Conservation (phyloP, 2,888 invertebrate genomes). For the Sminthurinus aureus region DNA sequence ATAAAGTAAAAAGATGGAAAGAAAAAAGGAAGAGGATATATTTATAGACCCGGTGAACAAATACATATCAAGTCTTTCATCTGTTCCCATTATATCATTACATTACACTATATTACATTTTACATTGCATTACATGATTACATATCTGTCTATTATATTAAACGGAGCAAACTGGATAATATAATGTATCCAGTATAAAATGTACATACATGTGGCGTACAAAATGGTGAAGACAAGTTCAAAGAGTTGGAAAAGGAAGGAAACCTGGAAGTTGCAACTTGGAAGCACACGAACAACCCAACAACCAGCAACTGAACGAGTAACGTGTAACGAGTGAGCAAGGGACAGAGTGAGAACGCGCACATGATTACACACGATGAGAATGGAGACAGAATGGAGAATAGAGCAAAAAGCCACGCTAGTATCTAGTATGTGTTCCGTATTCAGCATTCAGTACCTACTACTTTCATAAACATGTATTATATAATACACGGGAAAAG, state of each 20-base stretch:
- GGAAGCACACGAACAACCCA: too few species aligned
- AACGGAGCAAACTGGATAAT: too few species aligned
- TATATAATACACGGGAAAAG: not conserved
- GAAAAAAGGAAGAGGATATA: not conserved
- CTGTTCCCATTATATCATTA: not conserved
- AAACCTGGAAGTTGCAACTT: not conserved
- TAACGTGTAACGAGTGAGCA: not conserved
- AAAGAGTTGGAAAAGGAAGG: conserved; percentile 29
- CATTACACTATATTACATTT: not conserved
- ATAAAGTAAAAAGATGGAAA: not conserved
- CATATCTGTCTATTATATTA: too few species aligned
- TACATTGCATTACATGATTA: not conserved
- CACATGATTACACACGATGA: not conserved
- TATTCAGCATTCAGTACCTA: too few species aligned
- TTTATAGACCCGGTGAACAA: not conserved
- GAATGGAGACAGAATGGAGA: not conserved
- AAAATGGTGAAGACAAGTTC: conserved; percentile 9
- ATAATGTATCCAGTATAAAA: not conserved
- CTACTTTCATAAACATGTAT: not conserved
- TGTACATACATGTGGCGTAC: not conserved
- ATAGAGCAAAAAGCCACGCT: too few species aligned
- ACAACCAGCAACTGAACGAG: too few species aligned
- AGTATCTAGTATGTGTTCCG: too few species aligned
- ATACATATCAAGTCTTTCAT: not conserved
- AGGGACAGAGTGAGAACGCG: not conserved